Evolutionary conservation across 1,140 invertebrate genomes (phyloP), one percentile per base, ranked within the genome.

Genomic region (Neodiprion virginianus): DNA sequence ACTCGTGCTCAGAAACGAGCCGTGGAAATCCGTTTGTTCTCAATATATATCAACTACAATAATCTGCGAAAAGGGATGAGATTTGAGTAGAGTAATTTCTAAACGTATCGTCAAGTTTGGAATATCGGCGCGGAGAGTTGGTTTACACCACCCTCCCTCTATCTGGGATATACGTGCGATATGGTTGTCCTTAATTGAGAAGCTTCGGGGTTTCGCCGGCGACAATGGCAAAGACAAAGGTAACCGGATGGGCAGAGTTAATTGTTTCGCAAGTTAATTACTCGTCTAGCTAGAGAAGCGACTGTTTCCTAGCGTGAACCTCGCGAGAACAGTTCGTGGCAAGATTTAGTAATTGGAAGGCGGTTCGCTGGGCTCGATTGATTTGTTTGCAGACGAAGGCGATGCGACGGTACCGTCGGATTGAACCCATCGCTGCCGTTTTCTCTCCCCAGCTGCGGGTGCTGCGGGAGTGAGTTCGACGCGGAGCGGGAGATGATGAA

Each of bases 401-500:
- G 11, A 61, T 14, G 53, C 11, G 11, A 14, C 53, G n/a, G 5
- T 0, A 12, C n/a, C 53, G 53, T 14, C 11, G 53, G 53, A 17
- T 61, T 61, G 53, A 61, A 17, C 53, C n/a, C 53, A 61, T 61
- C 53, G 53, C 11, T 61, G 28, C 28, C 28, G 28, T 40, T 40
- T 40, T 40, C 28, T 40, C 28, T 40, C 28, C 28, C 28, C 28
- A 61, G 11, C 11, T 61, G 5, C 8, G n/a, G 11, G n/a, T 8
- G 11, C 53, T 8, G 53, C n/a, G 53, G 5, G 8, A 8, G 50
- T 53, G n/a, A 61, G 4, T 61, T 61, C 53, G 11, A 61, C 4
- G 8, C n/a, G 53, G 53, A 61, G 53, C n/a, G 53, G 53, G n/a
- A 61, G n/a, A 61, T 61, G 53, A 61, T 61, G 53, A 61, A 61